Evolutionary conservation across 2,797 vertebrate species (phyloP), one percentile per base, ranked within the genome.

Genomic region (Rhabdophis nuchalis): DNA sequence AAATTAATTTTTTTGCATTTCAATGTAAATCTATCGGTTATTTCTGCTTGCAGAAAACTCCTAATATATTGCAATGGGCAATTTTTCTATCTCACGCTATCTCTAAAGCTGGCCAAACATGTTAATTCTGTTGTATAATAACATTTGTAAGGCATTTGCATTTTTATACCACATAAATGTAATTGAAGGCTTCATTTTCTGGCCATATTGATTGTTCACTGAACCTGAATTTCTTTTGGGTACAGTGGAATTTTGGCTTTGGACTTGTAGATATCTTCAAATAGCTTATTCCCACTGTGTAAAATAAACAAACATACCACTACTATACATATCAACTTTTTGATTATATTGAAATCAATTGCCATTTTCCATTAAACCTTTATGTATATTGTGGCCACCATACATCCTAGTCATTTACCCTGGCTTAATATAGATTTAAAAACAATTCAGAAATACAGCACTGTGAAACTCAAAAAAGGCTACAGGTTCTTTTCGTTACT

Each of bases 401-500:
- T 96, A 94, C 61, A 95, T 92, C 93, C 93, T 94, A 93, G 91
- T 58, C 53, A 88, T 94, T 93, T 29, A 95, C 86, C 93, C 95
- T 93, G 92, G 92, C 90, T 52, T 92, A 0, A 91, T 91, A 94
- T 89, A 88, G 95, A 95, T 94, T 95, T 96, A 88, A 92, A 88
- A 93, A 91, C 94, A 96, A 94, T 94, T 94, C 89, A 91, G 0
- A 95, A 92, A 94, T 0, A 18, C 94, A 95, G 95, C 96, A 94
- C 94, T 95, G 23, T 94, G 87, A 95, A 96, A 95, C 86, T 85
- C 87, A 86, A 88, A 77, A 93, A 93, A 89, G 94, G 88, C 36
- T 95, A 2, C 86, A 93, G 90, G 92, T 95, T 93, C 93, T 95
- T 90, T 93, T 96, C 90, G 91, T 95, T 97, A 92, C 96, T 96